Percentiles rank a stretch among this genome's conserved stretches.
phyloP scores from a whole-genome alignment of 2,888 invertebrate genomes.

The Euplagia quadripunctaria region DNA sequence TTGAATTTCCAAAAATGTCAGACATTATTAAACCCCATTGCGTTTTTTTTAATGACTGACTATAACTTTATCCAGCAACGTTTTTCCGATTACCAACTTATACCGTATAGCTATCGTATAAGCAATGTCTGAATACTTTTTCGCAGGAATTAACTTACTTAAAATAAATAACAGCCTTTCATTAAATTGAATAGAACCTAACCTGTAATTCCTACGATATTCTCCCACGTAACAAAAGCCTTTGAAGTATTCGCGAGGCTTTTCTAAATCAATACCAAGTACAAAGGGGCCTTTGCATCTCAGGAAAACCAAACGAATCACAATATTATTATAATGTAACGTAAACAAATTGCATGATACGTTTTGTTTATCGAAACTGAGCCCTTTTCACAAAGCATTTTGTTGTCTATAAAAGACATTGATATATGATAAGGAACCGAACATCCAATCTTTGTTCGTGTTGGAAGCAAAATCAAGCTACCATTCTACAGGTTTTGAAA shows the following conservation, averaged over 20 bases:
- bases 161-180: conserved; percentile 22
- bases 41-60: too few relatives aligned
- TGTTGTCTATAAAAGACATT: conserved; percentile 6
- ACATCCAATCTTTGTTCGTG: not conserved
- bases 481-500: not conserved
- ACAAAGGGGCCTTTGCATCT: conserved; percentile 59
- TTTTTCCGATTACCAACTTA: too few relatives aligned
- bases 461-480: not conserved
- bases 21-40: too few relatives aligned
- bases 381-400: conserved; percentile 9
- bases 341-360: conserved; percentile 27
- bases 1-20: too few relatives aligned
- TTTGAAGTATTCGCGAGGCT: conserved; percentile 61
- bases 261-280: conserved; percentile 62
- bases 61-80: too few relatives aligned
- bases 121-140: not conserved
- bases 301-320: conserved; percentile 57
- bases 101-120: too few relatives aligned
- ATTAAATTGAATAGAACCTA: conserved; percentile 33
- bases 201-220: conserved; percentile 46
- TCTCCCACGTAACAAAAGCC: conserved; percentile 54
- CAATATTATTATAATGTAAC: conserved; percentile 57
- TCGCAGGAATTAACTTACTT: not conserved
- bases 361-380: conserved; percentile 14
- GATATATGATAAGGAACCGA: not conserved